Base-by-base conservation (phyloP, 2,797 vertebrate genomes). In the Anguilla anguilla region DNA sequence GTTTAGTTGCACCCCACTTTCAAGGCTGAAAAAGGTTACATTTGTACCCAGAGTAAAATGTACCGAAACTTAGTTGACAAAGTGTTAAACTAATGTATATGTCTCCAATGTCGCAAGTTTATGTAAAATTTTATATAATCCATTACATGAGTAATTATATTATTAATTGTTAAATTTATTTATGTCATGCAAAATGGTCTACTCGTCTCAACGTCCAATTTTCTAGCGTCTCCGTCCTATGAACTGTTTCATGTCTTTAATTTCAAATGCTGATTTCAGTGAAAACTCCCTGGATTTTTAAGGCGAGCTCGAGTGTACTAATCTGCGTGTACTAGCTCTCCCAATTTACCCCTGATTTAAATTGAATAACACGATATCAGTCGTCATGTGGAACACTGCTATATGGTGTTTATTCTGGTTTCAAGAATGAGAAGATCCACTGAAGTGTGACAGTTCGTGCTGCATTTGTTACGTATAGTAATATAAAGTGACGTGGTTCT, bases 1-100 rank as follows among this genome's bases (percentile, higher is more conserved):
- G 59, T 46, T 72, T 22, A 69, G 22, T 72, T 86, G 59, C 35
- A 51, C 22, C 61, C 28, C 19, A 19, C 13, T 64, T 64, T 86
- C 43, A 10, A 39, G 72, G 25, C 43, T 79, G 25, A 57, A 59
- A 79, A 79, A 53, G 19, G 39, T 69, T 5, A 55, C 72, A 77
- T 72, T 51, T 86, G 25, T 51, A 74, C 46, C 67, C 85, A 53
- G 51, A 51, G 77, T 79, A 67, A 74, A 35, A 74, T 91, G 94
- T 95, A 46, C 43, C 4, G 43, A 46, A 93, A 90, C 93, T 94
- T 91, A 92, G 92, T 93, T 92, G 95, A 95, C 94, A 87, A 53
- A 91, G 93, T 91, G 90, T 93, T 94, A 90, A 90, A 90, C 91
- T 92, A 86, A 90, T 94, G 93, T 93, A 95, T 94, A 11, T 19